phyloP scores from a whole-genome alignment of 2,797 vertebrate species.

The Falco biarmicus region DNA sequence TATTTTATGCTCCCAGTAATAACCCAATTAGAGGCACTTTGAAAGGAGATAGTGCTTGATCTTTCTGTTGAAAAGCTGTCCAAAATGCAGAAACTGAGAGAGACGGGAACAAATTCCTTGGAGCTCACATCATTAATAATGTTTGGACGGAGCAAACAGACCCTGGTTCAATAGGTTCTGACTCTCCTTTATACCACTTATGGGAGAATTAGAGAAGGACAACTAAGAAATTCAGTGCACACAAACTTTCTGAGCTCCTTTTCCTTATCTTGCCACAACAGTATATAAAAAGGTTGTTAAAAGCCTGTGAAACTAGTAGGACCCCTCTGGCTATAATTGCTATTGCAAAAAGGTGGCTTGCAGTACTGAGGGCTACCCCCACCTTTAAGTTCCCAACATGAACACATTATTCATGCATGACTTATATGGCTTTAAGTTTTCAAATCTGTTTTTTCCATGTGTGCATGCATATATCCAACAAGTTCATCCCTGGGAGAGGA shows the following conservation, averaged over 20 bases:
- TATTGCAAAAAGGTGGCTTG: not conserved
- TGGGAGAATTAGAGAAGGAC: not conserved
- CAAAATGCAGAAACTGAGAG: constrained; percentile 17
- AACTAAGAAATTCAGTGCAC: not conserved
- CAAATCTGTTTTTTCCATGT: not conserved
- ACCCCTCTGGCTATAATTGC: not conserved
- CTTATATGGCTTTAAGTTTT: not conserved
- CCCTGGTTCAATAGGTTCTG: constrained; percentile 7
- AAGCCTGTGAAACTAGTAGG: not conserved
- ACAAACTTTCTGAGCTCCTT: not conserved
- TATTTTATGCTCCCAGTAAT: constrained; percentile 39
- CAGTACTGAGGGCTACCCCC: not conserved
- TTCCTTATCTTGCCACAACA: not conserved
- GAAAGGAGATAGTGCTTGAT: constrained; percentile 56
- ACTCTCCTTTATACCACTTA: not conserved
- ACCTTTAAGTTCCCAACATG: not conserved
- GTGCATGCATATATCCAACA: not conserved
- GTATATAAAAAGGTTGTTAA: not conserved
- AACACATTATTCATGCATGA: not conserved
- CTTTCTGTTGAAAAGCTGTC: constrained; percentile 12
- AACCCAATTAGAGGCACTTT: constrained; percentile 45
- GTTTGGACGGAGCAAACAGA: constrained; percentile 8
- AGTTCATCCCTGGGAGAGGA: not conserved
- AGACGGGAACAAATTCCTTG: constrained; percentile 35
- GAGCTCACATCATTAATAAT: constrained; percentile 13